Percentiles rank a stretch among this genome's conserved stretches.
These are phyloP conservation scores for Alaudala cheleensis DNA, from an alignment of 2,113 vertebrate genomes.

Conservation along the genomic window DNA sequence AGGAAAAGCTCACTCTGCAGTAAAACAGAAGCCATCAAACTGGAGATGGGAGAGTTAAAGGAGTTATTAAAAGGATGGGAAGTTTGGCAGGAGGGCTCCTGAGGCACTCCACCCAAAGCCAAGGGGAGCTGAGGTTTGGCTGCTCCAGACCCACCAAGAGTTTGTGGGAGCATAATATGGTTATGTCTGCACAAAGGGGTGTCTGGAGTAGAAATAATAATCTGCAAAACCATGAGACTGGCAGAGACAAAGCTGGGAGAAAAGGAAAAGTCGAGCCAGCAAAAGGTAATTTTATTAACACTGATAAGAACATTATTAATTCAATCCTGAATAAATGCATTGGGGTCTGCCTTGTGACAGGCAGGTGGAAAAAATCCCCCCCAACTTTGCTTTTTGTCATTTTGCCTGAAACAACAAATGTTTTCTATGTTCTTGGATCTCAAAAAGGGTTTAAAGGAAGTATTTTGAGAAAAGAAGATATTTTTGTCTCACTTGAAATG, in stretches of 20 bases:
- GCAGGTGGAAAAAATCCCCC: not conserved
- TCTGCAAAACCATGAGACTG: not conserved
- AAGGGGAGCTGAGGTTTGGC: not conserved
- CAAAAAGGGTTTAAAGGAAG: not conserved
- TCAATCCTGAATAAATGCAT: not conserved
- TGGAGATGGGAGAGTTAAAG: slow-evolving; percentile 59
- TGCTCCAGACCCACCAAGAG: not conserved
- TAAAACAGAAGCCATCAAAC: slow-evolving; percentile 52
- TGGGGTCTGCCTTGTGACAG: not conserved
- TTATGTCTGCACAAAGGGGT: not conserved
- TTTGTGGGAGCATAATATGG: not conserved
- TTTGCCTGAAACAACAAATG: not conserved
- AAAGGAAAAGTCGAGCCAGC: not conserved
- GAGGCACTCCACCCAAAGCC: not conserved
- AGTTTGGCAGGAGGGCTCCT: not conserved
- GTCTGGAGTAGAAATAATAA: not conserved
- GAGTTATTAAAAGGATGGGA: slow-evolving; percentile 54
- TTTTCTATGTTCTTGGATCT: not conserved
- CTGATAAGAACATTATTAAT: not conserved
- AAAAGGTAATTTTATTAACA: not conserved
- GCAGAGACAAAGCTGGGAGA: not conserved
- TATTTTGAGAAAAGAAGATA: not conserved
- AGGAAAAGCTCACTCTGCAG: slow-evolving; percentile 46
- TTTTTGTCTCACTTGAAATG: not conserved
- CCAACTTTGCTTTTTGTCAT: not conserved